Conservation (phyloP, 2,888 invertebrate species). For the Crioceris asparagi region DNA sequence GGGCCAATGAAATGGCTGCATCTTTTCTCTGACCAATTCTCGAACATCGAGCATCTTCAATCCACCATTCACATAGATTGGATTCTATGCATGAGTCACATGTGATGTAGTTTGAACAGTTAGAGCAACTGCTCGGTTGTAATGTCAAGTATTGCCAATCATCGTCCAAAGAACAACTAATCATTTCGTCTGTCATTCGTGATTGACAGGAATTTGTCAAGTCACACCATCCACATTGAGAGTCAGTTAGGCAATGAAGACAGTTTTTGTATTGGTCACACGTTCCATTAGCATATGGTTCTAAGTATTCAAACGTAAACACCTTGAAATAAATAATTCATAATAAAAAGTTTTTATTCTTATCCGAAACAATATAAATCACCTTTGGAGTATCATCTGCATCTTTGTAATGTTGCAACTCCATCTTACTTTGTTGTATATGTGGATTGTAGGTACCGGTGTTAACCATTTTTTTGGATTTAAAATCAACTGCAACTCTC, state of each 20-base stretch:
- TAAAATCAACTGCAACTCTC: constrained; percentile 38
- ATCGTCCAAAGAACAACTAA: constrained; percentile 44
- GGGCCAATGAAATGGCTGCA: constrained; percentile 52
- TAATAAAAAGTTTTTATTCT: neutral
- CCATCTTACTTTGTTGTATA: constrained; percentile 71
- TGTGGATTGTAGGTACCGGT: constrained; percentile 46
- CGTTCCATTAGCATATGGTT: constrained; percentile 73
- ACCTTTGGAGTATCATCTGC: constrained; percentile 60
- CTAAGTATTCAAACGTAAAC: constrained; percentile 80
- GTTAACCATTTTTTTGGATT: constrained; percentile 37
- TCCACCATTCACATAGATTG: constrained; percentile 83
- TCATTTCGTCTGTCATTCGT: constrained; percentile 55
- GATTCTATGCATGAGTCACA: constrained; percentile 72
- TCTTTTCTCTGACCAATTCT: constrained; percentile 58
- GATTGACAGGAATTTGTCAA: constrained; percentile 59
- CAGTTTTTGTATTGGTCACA: constrained; percentile 75
- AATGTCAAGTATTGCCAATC: constrained; percentile 71
- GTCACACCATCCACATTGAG: constrained; percentile 88
- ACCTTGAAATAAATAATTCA: constrained; percentile 31
- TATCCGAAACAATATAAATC: constrained; percentile 7
- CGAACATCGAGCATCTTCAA: constrained; percentile 76
- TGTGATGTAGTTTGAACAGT: constrained; percentile 81
- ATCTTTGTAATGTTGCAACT: constrained; percentile 63
- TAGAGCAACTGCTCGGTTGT: constrained; percentile 72
- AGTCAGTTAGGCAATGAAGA: constrained; percentile 76